Evolutionary conservation across 1,140 invertebrate genomes (phyloP), one percentile per base, ranked within the genome.

Genomic region (Vollenhovia emeryi): DNA sequence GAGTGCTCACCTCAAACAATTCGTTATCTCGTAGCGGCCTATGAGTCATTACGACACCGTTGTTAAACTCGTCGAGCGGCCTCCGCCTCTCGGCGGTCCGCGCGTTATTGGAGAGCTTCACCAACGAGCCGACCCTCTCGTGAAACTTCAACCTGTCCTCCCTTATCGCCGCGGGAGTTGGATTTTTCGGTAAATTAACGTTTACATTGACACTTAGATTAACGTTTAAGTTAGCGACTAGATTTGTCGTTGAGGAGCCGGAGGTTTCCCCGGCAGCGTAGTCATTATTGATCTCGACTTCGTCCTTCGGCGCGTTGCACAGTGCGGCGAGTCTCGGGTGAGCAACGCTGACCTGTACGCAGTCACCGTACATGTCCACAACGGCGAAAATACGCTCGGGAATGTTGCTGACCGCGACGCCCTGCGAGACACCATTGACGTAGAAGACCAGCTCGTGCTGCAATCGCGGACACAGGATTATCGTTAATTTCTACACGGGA

Each of bases 61-160:
- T 98, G 94, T 98, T 98, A 92, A 99, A 99, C 94, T 99, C 98
- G 93, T 99, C 98, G n/a, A 98, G 93, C 1, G 98, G 98, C 86
- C 97, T 95, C 64, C 97, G 95, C 68, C 98, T 96, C 95, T 99
- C 97, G 0, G 98, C 98, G 7, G 98, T 97, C 90, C 98, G 96
- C 83, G 97, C 97, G 90, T 97, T 97, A 86, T 97, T 96, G 0
- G 97, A 97, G n/a, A 99, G 94, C 93, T 98, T 99, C 0, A 99
- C 97, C 52, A 99, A 95, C 4, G 97, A 96, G 0, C 98, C 98
- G 92, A 98, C 98, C 74, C 97, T 96, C 55, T 98, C 97, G 94
- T 99, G 98, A 95, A 99, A 99, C 69, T 96, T 96, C 74, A 99
- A 95, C 89, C 96, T 96, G 92, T 98, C 97, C 84, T 94, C 93